Evolutionary conservation across 2,113 vertebrate genomes (phyloP).

Genomic region (Canis aureus): DNA sequence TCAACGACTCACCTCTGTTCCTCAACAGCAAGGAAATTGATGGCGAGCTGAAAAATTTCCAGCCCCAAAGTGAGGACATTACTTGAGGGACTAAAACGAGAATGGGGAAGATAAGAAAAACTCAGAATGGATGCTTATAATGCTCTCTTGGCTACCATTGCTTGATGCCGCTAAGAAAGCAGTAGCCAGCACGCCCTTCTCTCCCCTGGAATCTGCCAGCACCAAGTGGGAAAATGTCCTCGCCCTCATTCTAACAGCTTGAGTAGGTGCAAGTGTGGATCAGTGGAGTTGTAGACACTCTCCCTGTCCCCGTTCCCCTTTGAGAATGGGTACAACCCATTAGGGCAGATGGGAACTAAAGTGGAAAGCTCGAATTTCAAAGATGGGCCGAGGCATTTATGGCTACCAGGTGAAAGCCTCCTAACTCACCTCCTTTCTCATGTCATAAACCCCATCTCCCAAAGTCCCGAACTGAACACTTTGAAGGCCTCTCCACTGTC

Average conservation of each 20-base stretch:
- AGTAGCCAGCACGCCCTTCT: not conserved
- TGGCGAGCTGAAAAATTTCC: not conserved
- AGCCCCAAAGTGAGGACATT: conserved; percentile 45
- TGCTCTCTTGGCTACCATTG: not conserved
- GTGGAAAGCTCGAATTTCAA: not conserved
- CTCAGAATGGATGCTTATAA: not conserved
- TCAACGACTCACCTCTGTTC: conserved; percentile 34
- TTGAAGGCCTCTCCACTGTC: not conserved
- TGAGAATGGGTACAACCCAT: not conserved
- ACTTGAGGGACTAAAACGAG: conserved; percentile 44
- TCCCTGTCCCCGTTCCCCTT: not conserved
- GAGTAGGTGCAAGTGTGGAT: not conserved
- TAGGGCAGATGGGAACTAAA: not conserved
- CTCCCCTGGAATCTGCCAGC: not conserved
- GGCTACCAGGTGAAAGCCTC: not conserved
- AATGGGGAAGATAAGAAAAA: conserved; percentile 43
- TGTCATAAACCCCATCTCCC: conserved; percentile 5
- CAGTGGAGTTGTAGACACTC: not conserved
- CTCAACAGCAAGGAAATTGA: conserved; percentile 58
- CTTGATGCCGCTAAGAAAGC: not conserved
- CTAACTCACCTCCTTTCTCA: not conserved
- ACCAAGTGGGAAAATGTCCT: not conserved
- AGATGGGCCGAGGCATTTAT: not conserved
- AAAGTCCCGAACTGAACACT: not conserved
- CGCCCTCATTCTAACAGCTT: not conserved